Percentiles rank a stretch among this genome's conserved stretches.
Evolutionary conservation across 2,888 invertebrate species (phyloP).

Genomic region (Leucania comma): DNA sequence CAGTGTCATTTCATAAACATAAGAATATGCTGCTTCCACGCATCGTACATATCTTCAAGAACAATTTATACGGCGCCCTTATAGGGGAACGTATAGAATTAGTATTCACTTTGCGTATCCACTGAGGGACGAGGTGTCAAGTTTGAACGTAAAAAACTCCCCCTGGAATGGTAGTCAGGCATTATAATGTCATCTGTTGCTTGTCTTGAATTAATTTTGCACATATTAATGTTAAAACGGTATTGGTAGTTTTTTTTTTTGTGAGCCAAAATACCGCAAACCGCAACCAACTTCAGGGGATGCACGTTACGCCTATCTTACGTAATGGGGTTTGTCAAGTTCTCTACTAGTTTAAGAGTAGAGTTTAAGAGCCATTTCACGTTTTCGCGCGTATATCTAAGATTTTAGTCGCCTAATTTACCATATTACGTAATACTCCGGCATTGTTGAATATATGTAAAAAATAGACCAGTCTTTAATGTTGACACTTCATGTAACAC

Average conservation of each 20-base stretch:
- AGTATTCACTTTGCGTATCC: conserved; percentile 61
- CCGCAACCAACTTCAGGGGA: background rate
- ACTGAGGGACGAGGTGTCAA: conserved; percentile 59
- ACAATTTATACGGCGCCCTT: conserved; percentile 36
- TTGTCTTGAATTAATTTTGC: conserved; percentile 49
- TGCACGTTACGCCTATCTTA: conserved; percentile 18
- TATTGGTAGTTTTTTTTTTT: conserved; percentile 1
- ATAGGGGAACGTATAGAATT: conserved; percentile 45
- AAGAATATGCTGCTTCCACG: conserved; percentile 27
- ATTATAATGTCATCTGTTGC: conserved; percentile 61
- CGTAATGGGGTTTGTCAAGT: conserved; percentile 39
- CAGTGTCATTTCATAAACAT: conserved; percentile 35
- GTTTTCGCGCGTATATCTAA: too few relatives aligned
- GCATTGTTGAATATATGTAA: too few relatives aligned
- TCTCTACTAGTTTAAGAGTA: conserved; percentile 28
- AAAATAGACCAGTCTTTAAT: too few relatives aligned
- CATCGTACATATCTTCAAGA: conserved; percentile 26
- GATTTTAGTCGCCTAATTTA: too few relatives aligned
- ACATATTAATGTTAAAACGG: conserved; percentile 14
- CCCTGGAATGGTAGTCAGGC: conserved; percentile 34
- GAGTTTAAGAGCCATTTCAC: too few relatives aligned
- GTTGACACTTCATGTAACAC: too few relatives aligned
- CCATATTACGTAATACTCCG: too few relatives aligned
- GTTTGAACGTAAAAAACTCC: conserved; percentile 48
- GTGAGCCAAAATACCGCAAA: background rate